A percentile compares a stretch with the other conserved stretches of the same genome.
These are phyloP conservation scores for Oxyteleia sp. DNA, from an alignment of 2,888 invertebrate genomes.

Conservation along the genomic window DNA sequence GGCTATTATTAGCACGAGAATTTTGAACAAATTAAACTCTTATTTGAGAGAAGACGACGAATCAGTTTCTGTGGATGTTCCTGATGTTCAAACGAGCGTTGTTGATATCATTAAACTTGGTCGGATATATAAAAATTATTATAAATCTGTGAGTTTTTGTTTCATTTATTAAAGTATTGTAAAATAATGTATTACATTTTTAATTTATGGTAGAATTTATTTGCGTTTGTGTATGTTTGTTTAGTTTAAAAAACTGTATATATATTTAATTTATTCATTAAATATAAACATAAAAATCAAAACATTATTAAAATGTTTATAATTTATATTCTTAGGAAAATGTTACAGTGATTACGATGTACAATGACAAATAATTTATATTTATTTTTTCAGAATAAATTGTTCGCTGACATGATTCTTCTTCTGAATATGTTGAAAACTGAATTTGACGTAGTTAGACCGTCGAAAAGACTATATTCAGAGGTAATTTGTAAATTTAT, in stretches of 20 bases:
- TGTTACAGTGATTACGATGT: too few relatives aligned
- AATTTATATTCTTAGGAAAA: too few relatives aligned
- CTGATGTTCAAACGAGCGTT: constrained; percentile 83
- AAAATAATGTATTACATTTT: too few relatives aligned
- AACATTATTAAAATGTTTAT: not conserved
- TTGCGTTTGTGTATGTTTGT: too few relatives aligned
- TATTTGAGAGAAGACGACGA: constrained; percentile 12
- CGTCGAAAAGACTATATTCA: constrained; percentile 24
- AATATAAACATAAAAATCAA: too few relatives aligned
- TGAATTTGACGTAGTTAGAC: constrained; percentile 76
- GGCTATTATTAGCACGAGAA: constrained; percentile 82
- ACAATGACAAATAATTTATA: too few relatives aligned
- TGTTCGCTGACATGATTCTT: constrained; percentile 81
- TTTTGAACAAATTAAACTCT: constrained; percentile 78
- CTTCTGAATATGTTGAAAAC: constrained; percentile 79
- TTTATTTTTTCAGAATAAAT: constrained; percentile 85
- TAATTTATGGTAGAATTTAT: too few relatives aligned
- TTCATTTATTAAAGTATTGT: too few relatives aligned
- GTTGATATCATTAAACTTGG: constrained; percentile 80
- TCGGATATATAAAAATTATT: constrained; percentile 55
- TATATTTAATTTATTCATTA: too few relatives aligned
- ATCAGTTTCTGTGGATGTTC: constrained; percentile 78
- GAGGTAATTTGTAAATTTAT: too few relatives aligned
- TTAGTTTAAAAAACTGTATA: too few relatives aligned
- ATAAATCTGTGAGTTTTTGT: constrained; percentile 55